phyloP scores from a whole-genome alignment of 2,797 vertebrate species.

The Sebastes kiyomatsui region DNA sequence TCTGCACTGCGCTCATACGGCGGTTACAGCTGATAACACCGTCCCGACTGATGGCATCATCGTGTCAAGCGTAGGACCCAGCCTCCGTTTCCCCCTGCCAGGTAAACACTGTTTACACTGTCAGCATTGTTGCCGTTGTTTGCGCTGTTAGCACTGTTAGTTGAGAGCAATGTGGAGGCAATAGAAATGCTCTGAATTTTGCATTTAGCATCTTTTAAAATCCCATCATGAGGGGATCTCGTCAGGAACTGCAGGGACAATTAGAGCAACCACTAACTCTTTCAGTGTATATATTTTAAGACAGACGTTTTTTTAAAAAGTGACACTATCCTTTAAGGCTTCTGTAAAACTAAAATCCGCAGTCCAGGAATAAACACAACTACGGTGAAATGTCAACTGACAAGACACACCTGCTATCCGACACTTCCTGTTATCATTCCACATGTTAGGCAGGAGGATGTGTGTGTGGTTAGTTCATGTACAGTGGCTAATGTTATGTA shows the following conservation, averaged over 20 bases:
- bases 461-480: slow-evolving; percentile 10
- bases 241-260: not conserved
- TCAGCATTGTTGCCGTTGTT: too few species aligned
- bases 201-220: too few species aligned
- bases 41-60: too few species aligned
- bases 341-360: not conserved
- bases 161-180: too few species aligned
- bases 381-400: not conserved
- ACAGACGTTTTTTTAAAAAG: not conserved
- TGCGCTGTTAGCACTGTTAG: too few species aligned
- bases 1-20: too few species aligned
- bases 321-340: not conserved
- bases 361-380: not conserved
- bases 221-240: not conserved
- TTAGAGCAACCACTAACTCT: not conserved
- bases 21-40: too few species aligned
- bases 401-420: not conserved
- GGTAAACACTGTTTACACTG: too few species aligned
- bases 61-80: too few species aligned
- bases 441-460: not conserved
- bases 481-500: slow-evolving; percentile 20
- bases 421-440: slow-evolving; percentile 24
- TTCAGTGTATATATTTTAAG: not conserved
- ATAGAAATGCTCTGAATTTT: too few species aligned
- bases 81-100: too few species aligned